Evolutionary conservation across 2,797 vertebrate species (phyloP).

Genomic region (Anabacerthia variegaticeps): DNA sequence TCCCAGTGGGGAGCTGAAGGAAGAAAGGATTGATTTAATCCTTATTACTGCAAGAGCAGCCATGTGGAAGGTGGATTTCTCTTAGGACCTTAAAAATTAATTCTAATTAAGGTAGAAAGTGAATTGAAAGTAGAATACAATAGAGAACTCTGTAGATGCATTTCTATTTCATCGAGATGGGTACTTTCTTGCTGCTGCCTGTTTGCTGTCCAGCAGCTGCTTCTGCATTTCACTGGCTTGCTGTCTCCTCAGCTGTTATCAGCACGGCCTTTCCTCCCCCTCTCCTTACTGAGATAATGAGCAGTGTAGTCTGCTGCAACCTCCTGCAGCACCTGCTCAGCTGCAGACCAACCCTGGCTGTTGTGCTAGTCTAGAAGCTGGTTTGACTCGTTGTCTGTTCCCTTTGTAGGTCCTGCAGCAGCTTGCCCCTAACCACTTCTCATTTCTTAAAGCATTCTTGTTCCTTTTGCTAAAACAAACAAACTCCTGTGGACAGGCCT

Average conservation of each 20-base stretch:
- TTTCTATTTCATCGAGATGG: not conserved
- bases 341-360: not conserved
- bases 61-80: not conserved
- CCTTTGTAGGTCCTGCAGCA: constrained; percentile 17
- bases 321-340: not conserved
- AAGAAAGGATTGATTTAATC: constrained; percentile 53
- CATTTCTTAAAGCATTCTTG: not conserved
- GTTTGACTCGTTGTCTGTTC: not conserved
- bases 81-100: constrained; percentile 30
- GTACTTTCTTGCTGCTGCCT: not conserved
- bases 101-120: constrained; percentile 32
- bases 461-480: not conserved
- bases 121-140: not conserved
- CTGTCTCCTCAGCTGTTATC: not conserved
- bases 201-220: not conserved
- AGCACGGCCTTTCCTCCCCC: not conserved
- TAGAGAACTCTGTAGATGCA: not conserved
- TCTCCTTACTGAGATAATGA: not conserved
- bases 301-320: not conserved
- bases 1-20: constrained; percentile 2
- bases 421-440: not conserved
- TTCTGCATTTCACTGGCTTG: not conserved
- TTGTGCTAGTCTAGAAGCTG: not conserved
- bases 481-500: not conserved
- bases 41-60: constrained; percentile 12